Evolutionary conservation across 2,888 invertebrate genomes (phyloP).

Genomic region (Aspidiotus destructor): DNA sequence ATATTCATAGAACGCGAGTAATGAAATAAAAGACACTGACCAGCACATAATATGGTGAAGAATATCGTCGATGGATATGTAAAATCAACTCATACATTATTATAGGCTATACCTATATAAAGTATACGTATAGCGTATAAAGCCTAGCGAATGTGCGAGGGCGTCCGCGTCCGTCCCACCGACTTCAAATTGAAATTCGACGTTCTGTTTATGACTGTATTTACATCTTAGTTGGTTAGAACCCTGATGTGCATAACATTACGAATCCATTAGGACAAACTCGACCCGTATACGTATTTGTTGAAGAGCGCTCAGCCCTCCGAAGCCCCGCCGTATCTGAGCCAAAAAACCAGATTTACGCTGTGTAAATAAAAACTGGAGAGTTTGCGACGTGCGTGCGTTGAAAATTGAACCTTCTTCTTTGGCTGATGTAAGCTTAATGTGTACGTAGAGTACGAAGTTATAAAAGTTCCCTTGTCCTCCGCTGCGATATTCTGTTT

Average conservation of each 20-base stretch:
- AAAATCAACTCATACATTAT: no score
- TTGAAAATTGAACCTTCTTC: background rate
- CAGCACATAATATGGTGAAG: no score
- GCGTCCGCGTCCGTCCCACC: constrained; percentile 5
- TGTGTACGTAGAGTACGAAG: background rate
- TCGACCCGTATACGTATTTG: constrained; percentile 8
- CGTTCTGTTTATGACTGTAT: no score
- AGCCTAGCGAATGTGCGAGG: background rate
- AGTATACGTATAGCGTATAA: no score
- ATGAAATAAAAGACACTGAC: no score
- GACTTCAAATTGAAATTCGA: constrained; percentile 25
- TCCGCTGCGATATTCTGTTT: constrained; percentile 15
- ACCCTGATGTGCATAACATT: constrained; percentile 27
- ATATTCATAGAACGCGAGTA: no score
- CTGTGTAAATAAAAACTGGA: constrained; percentile 23
- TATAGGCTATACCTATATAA: no score
- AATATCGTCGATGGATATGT: no score
- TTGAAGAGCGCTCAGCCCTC: background rate
- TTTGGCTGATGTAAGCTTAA: background rate
- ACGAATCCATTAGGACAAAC: constrained; percentile 30
- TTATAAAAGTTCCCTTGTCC: constrained; percentile 21
- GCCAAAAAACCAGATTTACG: constrained; percentile 26
- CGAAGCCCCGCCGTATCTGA: background rate
- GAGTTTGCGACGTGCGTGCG: constrained; percentile 5
- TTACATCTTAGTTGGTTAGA: constrained; percentile 23